Evolutionary conservation across 2,797 vertebrate species (phyloP), one percentile per base, ranked within the genome.

Genomic region (Halcyon badia): DNA sequence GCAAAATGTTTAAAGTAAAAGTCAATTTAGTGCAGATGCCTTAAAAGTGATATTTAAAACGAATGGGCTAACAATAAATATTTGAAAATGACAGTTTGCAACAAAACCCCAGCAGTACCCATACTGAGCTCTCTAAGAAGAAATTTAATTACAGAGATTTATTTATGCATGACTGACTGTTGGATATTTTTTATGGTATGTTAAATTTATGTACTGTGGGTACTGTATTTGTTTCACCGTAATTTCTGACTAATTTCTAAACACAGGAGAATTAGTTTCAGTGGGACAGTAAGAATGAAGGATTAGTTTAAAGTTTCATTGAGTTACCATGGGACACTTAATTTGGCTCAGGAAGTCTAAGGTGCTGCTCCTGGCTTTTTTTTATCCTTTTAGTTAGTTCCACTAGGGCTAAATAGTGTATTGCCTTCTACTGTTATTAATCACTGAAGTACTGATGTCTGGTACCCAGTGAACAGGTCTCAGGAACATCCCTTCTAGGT

Each of bases 191-290:
- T 83, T 87, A 80, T 51, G 60, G 57, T 65, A 88, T 77, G 54
- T 93, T 88, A 69, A 49, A 37, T 92, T 97, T 83, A 78, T 88
- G 57, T 86, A 19, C 71, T 84, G 37, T 52, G 64, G 61, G 19
- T 52, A 89, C 60, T 95, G 4, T 83, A 54, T 87, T 94, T 85
- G 13, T 87, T 77, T 87, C 10, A 1, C 46, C 79, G 33, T 75
- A 85, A 81, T 96, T 96, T 95, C 72, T 93, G 72, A 21, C 41
- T 89, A 70, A 97, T 83, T 96, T 70, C n/a, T 84, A 68, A 83
- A 41, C 69, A 86, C 4, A 42, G 44, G 61, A 78, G 33, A 93
- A 77, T 89, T 77, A n/a, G 31, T 82, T 94, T 54, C 66, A 60
- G 22, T 81, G 69, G 41, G 88, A 83, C 8, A 60, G 19, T 44